phyloP scores from a whole-genome alignment of 2,113 vertebrate species.

The Alosa alosa region DNA sequence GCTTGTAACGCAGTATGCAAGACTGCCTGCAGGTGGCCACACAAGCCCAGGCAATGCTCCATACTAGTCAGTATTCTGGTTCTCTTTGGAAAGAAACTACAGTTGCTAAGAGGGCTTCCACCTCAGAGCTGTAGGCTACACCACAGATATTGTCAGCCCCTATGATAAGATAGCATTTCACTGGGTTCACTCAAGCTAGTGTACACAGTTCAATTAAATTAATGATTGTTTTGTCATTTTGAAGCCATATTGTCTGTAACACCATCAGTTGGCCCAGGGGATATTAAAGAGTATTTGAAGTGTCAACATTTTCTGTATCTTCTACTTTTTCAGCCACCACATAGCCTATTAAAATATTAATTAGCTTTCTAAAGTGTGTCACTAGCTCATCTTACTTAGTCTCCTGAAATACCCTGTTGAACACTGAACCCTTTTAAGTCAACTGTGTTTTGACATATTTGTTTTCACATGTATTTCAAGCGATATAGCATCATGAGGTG shows the following conservation, averaged over 20 bases:
- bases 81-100: not conserved
- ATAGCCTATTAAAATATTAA: not conserved
- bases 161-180: not conserved
- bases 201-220: too few species aligned
- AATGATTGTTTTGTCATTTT: not conserved
- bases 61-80: not conserved
- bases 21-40: conserved; percentile 40
- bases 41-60: not conserved
- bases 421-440: not conserved
- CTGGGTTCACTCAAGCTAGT: not conserved
- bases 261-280: not conserved
- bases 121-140: too few species aligned
- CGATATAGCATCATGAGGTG: not conserved
- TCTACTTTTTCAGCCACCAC: not conserved
- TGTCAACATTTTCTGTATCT: not conserved
- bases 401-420: not conserved
- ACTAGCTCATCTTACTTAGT: too few species aligned
- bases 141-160: too few species aligned
- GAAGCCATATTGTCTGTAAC: not conserved
- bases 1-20: conserved; percentile 23
- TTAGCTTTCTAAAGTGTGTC: too few species aligned
- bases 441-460: not conserved
- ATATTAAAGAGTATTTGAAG: not conserved
- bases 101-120: not conserved
- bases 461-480: too few species aligned